Evolutionary conservation across 1,140 invertebrate species (phyloP).

Genomic region (Lepidurus apus): DNA sequence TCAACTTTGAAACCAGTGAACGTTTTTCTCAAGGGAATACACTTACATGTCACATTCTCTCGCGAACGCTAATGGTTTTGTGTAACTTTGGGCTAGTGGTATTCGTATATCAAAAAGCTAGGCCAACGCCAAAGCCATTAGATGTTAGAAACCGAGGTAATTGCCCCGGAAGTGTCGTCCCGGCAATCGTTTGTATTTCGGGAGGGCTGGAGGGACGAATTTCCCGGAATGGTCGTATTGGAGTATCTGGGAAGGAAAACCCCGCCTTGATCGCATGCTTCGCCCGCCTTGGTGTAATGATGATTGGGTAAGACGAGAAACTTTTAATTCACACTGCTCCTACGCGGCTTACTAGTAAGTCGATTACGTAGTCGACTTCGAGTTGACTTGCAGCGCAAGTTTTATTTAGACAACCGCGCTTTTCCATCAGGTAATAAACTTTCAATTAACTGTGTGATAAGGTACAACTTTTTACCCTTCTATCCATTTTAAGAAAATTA

Average conservation of each 20-base stretch:
- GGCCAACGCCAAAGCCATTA: not conserved
- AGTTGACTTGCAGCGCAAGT: not conserved
- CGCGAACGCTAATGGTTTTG: not conserved
- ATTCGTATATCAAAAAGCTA: not conserved
- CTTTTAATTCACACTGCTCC: constrained; percentile 7
- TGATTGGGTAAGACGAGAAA: not conserved
- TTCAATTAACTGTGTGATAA: too few relatives aligned
- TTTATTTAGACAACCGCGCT: too few relatives aligned
- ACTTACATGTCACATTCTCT: not conserved
- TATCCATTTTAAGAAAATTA: too few relatives aligned
- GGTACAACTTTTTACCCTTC: too few relatives aligned
- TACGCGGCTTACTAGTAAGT: not conserved
- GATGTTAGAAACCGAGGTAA: constrained; percentile 8
- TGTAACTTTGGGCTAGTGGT: not conserved
- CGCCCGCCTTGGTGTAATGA: constrained; percentile 6
- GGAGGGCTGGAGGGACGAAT: constrained; percentile 13
- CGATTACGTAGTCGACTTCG: not conserved
- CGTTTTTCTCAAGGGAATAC: not conserved
- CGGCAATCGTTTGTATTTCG: constrained; percentile 4
- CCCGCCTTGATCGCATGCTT: not conserved
- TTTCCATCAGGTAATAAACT: too few relatives aligned
- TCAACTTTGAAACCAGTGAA: not conserved
- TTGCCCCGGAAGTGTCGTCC: constrained; percentile 13
- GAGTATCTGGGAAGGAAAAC: constrained; percentile 7
- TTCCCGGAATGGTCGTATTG: constrained; percentile 14